Base-by-base conservation (phyloP, 2,113 vertebrate genomes). In the Nansenia antarctica region DNA sequence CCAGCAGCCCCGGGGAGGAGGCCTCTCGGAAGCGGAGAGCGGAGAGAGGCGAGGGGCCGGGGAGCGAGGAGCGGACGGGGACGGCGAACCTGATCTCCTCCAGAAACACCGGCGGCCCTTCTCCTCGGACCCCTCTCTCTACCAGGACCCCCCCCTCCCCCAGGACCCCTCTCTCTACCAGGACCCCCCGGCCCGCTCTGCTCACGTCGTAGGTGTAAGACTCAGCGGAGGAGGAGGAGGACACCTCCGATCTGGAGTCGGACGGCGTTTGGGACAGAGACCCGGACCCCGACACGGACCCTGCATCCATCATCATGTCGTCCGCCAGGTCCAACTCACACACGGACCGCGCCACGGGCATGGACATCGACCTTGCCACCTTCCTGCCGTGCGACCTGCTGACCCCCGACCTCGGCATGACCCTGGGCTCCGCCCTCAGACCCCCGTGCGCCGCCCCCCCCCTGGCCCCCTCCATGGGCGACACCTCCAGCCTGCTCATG, bases 1-100 rank as follows among this genome's bases (percentile, higher is more conserved):
- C 95, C 65, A 96, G 79, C 81, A 90, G 70, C 63, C 76, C 35
- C 79, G n/a, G 1, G 82, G 37, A 58, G 76, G 34, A 9, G 78
- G 67, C 0, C 18, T 60, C 9, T 42, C 15, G 73, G 30, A 32
- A 61, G 18, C 3, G 57, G 26, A 20, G 31, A 35, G 24, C 49
- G 4, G 60, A n/a, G 15, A 27, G 22, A n/a, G 57, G 63, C 58
- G 2, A 64, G 35, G 0, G 0, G n/a, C 37, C 29, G 29, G 24
- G 8, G 37, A 12, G 49, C n/a, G 53, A 53, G 30, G 47, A 45
- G n/a, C 1, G 30, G 31, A 37, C 9, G 39, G 5, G 30, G 15
- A 22, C 9, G 22, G 31, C n/a, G 57, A 42, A 42, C 39, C 15
- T n/a, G 5, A n/a, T 37, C n/a, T 54, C 76, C 31, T 22, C 27